Base-by-base conservation (phyloP, 2,113 vertebrate species). In the Elaphurus davidianus region DNA sequence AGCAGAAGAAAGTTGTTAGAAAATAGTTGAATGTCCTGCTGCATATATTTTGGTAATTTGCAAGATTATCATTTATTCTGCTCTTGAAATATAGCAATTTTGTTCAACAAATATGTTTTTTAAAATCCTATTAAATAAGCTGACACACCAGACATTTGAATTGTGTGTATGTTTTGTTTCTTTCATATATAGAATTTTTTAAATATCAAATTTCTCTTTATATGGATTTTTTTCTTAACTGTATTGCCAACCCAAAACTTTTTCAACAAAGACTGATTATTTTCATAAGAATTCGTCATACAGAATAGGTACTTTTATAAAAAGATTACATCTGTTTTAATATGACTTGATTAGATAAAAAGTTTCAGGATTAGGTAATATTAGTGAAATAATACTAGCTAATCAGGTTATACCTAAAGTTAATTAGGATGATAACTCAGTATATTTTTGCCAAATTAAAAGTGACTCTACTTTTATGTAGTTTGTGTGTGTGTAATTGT, bases 301-400 rank as follows among this genome's bases (percentile, higher is more conserved):
- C 19, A 59, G 1, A 94, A 85, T 85, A 90, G 16, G 25, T 27
- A 86, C 8, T 52, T 94, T 94, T 50, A 21, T 8, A 36, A 87
- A 93, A 62, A 57, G 87, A 62, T 79, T 91, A 33, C 15, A 28
- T 79, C 25, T 71, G 7, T 95, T 96, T 94, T 91, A 92, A 86
- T 97, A 71, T 79, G 36, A 94, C 30, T 86, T 86, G 27, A 86
- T 50, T 82, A 40, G 19, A 43, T 94, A 90, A 90, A 96, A 86
- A 15, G 25, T 87, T 97, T 94, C 30, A 90, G 2, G 96, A 62
- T 55, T 91, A 57, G 36, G 10, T 96, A 94, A 90, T 87, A 60
- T 17, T 91, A 88, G 27, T 74, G 84, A 95, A 84, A 12, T 87
- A 87, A 87, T 90, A 45, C 55, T 55, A 89, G 30, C 25, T 95